phyloP scores from a whole-genome alignment of 2,113 vertebrate genomes.

The Chaetodon auriga region DNA sequence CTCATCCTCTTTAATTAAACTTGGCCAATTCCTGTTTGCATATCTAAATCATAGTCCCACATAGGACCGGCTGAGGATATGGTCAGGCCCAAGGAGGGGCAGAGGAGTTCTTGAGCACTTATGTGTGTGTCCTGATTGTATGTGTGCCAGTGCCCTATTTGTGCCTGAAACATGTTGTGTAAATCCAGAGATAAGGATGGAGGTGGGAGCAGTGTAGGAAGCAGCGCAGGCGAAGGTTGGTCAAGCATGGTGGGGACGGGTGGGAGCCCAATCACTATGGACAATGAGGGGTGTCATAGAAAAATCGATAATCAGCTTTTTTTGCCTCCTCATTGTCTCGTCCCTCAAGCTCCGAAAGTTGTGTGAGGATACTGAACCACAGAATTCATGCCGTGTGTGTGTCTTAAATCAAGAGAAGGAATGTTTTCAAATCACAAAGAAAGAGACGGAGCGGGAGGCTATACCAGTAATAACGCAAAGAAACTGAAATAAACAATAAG shows the following conservation, averaged over 20 bases:
- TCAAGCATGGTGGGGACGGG: conserved; percentile 18
- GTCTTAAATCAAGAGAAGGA: background rate
- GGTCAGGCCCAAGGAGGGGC: conserved; percentile 32
- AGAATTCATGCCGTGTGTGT: background rate
- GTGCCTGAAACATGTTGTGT: conserved; percentile 33
- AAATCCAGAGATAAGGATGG: conserved; percentile 50
- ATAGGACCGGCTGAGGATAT: conserved; percentile 28
- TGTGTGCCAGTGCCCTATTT: conserved; percentile 21
- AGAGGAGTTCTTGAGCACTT: background rate
- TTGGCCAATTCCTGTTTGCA: conserved; percentile 70
- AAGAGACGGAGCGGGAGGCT: background rate
- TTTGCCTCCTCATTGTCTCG: background rate
- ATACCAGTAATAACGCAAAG: background rate
- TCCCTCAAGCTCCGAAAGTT: background rate
- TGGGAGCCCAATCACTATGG: conserved; percentile 62
- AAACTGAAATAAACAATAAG: conserved; percentile 7
- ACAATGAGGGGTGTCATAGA: conserved; percentile 64
- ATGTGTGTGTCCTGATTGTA: background rate
- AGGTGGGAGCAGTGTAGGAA: conserved; percentile 16
- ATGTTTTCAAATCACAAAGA: background rate
- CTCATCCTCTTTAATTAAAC: conserved; percentile 79
- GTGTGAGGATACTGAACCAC: conserved; percentile 2
- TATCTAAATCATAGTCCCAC: conserved; percentile 60
- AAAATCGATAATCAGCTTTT: conserved; percentile 63
- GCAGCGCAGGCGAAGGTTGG: conserved; percentile 22